Conservation (phyloP, 2,888 invertebrate species). For the Tillus elongatus region DNA sequence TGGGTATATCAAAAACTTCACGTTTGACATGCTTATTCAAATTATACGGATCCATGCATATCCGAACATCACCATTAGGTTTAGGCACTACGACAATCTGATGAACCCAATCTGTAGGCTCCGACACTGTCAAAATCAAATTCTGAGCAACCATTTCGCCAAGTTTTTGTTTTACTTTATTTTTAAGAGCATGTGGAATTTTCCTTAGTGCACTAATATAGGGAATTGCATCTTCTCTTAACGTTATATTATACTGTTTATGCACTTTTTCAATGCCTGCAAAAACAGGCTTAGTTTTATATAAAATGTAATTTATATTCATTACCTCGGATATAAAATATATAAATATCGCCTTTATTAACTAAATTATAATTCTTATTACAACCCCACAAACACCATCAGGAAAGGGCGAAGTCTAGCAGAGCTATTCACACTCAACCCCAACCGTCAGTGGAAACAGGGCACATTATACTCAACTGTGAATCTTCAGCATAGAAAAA, state of each 20-base stretch:
- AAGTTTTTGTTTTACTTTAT: constrained; percentile 2
- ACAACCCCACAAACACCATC: no score
- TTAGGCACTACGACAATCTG: constrained; percentile 14
- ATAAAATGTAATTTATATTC: background rate
- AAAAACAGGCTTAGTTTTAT: background rate
- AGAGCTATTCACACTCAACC: no score
- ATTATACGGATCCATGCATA: constrained; percentile 17
- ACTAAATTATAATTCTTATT: no score
- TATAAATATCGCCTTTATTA: no score
- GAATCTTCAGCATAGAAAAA: no score
- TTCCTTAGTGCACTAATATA: constrained; percentile 3
- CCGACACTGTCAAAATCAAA: background rate
- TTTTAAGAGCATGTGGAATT: background rate
- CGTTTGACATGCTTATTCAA: constrained; percentile 12
- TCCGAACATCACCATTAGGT: constrained; percentile 15
- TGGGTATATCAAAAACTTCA: constrained; percentile 13
- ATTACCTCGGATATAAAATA: no score
- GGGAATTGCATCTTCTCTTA: background rate
- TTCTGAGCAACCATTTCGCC: background rate
- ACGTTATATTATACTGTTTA: background rate
- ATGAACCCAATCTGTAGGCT: constrained; percentile 16
- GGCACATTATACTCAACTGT: no score
- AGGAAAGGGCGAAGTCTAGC: no score
- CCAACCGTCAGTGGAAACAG: no score
- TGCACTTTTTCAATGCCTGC: background rate